Conservation (phyloP, 2,797 vertebrate genomes). For the Myripristis jacobus region DNA sequence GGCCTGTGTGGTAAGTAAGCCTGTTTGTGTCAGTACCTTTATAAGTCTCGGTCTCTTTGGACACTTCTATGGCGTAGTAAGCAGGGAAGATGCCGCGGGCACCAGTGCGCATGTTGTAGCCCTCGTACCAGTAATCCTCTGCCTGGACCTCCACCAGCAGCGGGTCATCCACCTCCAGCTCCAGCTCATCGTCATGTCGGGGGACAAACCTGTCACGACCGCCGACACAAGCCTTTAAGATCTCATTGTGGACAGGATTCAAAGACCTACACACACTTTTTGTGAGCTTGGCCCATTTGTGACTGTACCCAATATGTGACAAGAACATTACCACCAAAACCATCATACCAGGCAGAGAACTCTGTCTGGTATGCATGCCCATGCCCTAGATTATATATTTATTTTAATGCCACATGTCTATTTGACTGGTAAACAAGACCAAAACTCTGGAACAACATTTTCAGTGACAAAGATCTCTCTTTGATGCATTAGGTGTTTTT, state of each 20-base stretch:
- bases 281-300: neutral
- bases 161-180: constrained; percentile 96
- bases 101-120: constrained; percentile 96
- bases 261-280: neutral
- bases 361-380: too few relatives aligned
- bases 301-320: too few relatives aligned
- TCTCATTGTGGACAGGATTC: neutral
- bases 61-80: constrained; percentile 94
- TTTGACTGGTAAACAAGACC: too few relatives aligned
- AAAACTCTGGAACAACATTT: too few relatives aligned
- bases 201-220: constrained; percentile 90
- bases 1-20: too few relatives aligned
- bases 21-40: constrained; percentile 81
- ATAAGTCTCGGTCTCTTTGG: constrained; percentile 88
- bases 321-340: too few relatives aligned
- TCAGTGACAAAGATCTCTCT: too few relatives aligned
- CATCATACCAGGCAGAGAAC: too few relatives aligned
- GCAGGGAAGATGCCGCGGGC: constrained; percentile 93
- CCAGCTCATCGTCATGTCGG: constrained; percentile 93
- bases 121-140: constrained; percentile 97
- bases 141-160: constrained; percentile 95
- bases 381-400: too few relatives aligned
- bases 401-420: too few relatives aligned
- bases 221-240: neutral
- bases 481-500: too few relatives aligned